Conservation (phyloP, 2,888 invertebrate genomes). For the Drosophila mimica region DNA sequence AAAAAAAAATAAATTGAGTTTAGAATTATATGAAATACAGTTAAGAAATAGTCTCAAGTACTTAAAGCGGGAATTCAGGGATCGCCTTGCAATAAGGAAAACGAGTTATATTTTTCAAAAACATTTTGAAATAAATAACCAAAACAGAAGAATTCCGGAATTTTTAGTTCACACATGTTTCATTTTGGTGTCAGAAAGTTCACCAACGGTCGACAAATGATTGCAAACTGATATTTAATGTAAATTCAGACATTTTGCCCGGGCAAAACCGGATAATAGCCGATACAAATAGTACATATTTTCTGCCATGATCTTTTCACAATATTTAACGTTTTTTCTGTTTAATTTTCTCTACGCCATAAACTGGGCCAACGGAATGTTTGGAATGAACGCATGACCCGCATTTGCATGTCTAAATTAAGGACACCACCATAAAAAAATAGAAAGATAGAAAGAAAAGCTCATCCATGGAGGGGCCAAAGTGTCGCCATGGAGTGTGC, state of each 20-base stretch:
- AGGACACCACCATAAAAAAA: slow-evolving; percentile 74
- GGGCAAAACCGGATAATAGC: neutral
- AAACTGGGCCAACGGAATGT: slow-evolving; percentile 40
- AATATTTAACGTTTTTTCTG: slow-evolving; percentile 10
- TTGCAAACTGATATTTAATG: neutral
- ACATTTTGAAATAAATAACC: no score
- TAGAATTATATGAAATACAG: neutral
- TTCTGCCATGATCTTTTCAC: slow-evolving; percentile 15
- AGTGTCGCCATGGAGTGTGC: slow-evolving; percentile 4
- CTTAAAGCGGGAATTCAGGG: neutral
- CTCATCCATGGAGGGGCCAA: slow-evolving; percentile 50
- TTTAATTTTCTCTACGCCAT: slow-evolving; percentile 9
- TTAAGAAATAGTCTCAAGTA: neutral
- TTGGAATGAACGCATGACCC: slow-evolving; percentile 58
- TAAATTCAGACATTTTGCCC: neutral
- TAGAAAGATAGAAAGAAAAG: slow-evolving; percentile 48
- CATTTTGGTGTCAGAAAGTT: neutral
- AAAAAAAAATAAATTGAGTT: no score
- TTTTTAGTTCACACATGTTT: neutral
- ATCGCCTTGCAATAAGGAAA: neutral
- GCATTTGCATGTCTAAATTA: slow-evolving; percentile 76
- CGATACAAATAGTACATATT: neutral
- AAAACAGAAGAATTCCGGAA: neutral
- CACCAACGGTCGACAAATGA: rapidly evolving
- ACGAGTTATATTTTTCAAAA: neutral